Conservation (phyloP, 1,140 invertebrate species). For the Lepidostoma basale region DNA sequence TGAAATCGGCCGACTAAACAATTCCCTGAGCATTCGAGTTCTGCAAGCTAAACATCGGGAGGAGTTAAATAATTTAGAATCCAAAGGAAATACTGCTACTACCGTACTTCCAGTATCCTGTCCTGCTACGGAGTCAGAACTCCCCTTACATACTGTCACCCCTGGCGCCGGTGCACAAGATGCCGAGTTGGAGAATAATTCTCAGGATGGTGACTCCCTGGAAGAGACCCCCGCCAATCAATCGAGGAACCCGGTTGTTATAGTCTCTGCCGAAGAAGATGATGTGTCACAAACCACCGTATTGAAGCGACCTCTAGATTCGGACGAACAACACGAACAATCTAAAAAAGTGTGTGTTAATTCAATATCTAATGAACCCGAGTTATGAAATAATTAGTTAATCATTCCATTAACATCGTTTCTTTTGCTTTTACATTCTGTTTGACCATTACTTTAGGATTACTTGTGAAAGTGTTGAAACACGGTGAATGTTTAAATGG, state of each 20-base stretch:
- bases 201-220: too few relatives aligned
- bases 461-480: conserved; percentile 20
- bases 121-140: not conserved
- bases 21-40: conserved; percentile 34
- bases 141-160: too few relatives aligned
- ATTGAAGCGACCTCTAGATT: conserved; percentile 28
- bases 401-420: conserved; percentile 40
- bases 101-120: not conserved
- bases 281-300: conserved; percentile 1
- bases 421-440: conserved; percentile 26
- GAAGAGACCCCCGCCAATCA: not conserved
- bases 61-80: not conserved
- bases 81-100: not conserved
- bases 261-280: conserved; percentile 37
- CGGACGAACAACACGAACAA: conserved; percentile 13
- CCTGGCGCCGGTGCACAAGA: not conserved
- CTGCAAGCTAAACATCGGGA: conserved; percentile 27
- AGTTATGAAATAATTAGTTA: conserved; percentile 37
- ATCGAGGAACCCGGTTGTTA: conserved; percentile 21
- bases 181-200: too few relatives aligned
- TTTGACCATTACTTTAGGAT: conserved; percentile 9
- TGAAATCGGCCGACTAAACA: conserved; percentile 37
- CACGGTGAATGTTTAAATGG: not conserved
- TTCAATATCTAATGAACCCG: conserved; percentile 27
- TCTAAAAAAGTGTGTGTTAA: conserved; percentile 41